Conservation (phyloP, 2,797 vertebrate species). For the Lophius americanus region DNA sequence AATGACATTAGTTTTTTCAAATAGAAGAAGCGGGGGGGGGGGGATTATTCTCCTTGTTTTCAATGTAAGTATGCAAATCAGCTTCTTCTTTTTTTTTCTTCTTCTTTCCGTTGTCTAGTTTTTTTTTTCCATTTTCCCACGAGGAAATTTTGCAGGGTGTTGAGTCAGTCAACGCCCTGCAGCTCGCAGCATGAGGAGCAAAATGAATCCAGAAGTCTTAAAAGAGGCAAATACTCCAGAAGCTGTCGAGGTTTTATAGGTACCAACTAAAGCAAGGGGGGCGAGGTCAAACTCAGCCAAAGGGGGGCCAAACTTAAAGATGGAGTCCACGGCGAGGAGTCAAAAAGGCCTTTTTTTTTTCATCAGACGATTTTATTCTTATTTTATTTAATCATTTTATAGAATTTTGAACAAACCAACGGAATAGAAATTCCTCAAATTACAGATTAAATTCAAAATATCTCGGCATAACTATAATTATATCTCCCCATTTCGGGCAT, state of each 20-base stretch:
- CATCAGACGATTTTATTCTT: too few species aligned
- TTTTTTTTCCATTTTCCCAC: conserved; percentile 3
- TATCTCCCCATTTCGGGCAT: too few species aligned
- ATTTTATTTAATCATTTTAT: too few species aligned
- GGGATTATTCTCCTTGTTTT: neutral
- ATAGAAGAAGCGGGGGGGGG: neutral
- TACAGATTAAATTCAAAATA: too few species aligned
- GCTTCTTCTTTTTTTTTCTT: neutral
- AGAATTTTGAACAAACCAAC: too few species aligned
- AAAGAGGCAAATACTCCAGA: neutral
- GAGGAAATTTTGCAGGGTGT: neutral
- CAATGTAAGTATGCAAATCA: conserved; percentile 2
- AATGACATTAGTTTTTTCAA: neutral
- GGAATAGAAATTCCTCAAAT: too few species aligned
- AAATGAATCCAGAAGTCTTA: conserved; percentile 3
- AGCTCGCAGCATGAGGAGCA: neutral
- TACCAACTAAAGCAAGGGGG: neutral
- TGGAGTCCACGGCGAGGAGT: too few species aligned
- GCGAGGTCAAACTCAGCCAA: too few species aligned
- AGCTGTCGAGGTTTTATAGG: neutral
- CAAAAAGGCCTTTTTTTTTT: too few species aligned
- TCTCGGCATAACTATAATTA: too few species aligned
- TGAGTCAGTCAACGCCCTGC: neutral
- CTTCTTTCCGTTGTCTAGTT: neutral
- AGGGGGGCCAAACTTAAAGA: too few species aligned